Evolutionary conservation across 2,888 invertebrate species (phyloP), one percentile per base, ranked within the genome.

Genomic region (Eupithecia pulchellata): DNA sequence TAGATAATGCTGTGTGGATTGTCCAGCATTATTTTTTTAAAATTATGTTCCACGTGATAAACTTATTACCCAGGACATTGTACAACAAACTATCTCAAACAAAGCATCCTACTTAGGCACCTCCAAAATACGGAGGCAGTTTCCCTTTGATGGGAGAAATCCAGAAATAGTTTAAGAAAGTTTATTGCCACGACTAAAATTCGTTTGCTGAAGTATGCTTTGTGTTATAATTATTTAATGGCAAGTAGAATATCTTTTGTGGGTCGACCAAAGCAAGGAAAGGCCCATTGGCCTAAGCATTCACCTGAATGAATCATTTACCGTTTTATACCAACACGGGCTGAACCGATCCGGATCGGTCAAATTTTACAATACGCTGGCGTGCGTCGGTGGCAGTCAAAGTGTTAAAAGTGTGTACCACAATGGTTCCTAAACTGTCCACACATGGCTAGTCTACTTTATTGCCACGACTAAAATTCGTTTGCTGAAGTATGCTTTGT

Each of bases 91-190:
- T 57, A 57, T 57, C 17, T 57, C 29, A 17, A 57, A 29, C 57
- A 29, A 57, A 57, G 29, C 58, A 3, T n/a, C 32, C 39, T 34
- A 36, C 11, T 11, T 47, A n/a, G n/a, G n/a, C n/a, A 30, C 63
- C 77, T 75, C 68, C 71, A 60, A 73, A 81, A 80, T 69, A 73
- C 74, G 74, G 76, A 77, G 32, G 69, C 78, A 77, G 75, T 73
- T 71, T 74, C 77, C 73, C 79, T 81, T 81, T 81, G 77, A 76
- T 32, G 73, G 55, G 71, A 69, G 66, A 67, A 70, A 69, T 29
- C 66, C 72, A 72, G 78, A 74, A 79, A 83, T 82, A 83, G 80
- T 82, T 82, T 66, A 25, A 47, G 65, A 69, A 79, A 79, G 72
- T 77, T 80, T 72, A 72, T 77, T 77, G 75, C 77, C 77, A 69